Percentiles rank a stretch among this genome's conserved stretches.
These are phyloP conservation scores for Nansenia antarctica DNA, from an alignment of 2,113 vertebrate species.

Conservation along the genomic window DNA sequence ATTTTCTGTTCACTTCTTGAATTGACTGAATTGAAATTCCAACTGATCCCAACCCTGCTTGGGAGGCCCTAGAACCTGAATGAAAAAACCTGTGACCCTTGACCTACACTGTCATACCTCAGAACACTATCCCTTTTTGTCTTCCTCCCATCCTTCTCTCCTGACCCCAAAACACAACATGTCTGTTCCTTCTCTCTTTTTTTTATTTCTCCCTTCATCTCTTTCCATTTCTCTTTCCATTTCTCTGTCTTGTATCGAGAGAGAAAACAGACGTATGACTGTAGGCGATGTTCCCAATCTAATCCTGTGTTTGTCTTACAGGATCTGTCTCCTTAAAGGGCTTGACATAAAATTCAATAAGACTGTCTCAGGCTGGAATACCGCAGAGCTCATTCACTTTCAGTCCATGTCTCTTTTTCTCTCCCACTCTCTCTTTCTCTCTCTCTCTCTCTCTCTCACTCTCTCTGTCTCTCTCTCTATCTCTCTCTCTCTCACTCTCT, in stretches of 20 bases:
- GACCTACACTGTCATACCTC: too few species aligned
- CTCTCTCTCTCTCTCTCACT: not conserved
- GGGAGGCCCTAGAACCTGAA: too few species aligned
- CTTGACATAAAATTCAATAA: constrained; percentile 73
- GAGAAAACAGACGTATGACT: constrained; percentile 52
- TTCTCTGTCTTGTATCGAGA: not conserved
- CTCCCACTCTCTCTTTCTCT: constrained; percentile 26
- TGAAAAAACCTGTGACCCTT: too few species aligned
- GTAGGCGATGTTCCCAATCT: constrained; percentile 63
- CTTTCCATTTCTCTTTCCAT: too few species aligned
- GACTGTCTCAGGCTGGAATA: constrained; percentile 49
- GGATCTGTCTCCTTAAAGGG: constrained; percentile 60
- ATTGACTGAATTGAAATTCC: too few species aligned
- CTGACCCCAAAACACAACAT: not conserved
- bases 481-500: constrained; percentile 12
- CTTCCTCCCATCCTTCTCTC: not conserved
- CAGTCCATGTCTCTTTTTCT: constrained; percentile 29
- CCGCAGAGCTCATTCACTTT: constrained; percentile 54
- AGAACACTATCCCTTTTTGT: not conserved
- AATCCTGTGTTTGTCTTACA: constrained; percentile 73
- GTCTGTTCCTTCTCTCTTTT: too few species aligned
- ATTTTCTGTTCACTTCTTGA: too few species aligned
- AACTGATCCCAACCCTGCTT: too few species aligned
- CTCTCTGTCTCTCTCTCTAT: constrained; percentile 36
- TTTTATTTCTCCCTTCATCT: not conserved